Conservation (phyloP, 2,797 vertebrate genomes). For the Alosa sapidissima region DNA sequence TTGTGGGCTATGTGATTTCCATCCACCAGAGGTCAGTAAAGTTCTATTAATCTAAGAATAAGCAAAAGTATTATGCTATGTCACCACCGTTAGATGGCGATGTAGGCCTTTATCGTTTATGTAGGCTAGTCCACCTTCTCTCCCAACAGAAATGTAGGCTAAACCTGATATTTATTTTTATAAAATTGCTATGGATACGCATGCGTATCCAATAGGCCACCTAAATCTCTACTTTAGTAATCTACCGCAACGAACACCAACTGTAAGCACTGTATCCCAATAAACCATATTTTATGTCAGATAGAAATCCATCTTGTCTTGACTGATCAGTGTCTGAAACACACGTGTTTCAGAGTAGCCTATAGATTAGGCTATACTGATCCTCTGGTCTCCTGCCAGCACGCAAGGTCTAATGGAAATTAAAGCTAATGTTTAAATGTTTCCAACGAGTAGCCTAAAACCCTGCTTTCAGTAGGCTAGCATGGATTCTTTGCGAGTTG, state of each 20-base stretch:
- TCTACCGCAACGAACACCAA: background rate
- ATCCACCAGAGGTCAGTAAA: slow-evolving; percentile 55
- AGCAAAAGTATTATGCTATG: background rate
- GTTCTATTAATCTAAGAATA: slow-evolving; percentile 15
- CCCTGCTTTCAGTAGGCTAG: background rate
- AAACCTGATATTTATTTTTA: background rate
- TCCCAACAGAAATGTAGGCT: background rate
- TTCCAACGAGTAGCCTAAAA: background rate
- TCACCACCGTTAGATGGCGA: slow-evolving; percentile 50
- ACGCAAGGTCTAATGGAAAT: slow-evolving; percentile 1
- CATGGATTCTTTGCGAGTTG: slow-evolving; percentile 52
- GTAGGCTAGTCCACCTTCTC: background rate
- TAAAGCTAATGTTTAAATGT: slow-evolving; percentile 11
- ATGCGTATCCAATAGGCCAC: background rate
- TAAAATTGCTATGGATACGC: background rate
- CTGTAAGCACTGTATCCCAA: slow-evolving; percentile 11
- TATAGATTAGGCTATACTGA: background rate
- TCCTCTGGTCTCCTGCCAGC: background rate
- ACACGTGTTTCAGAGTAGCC: background rate
- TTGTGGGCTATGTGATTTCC: background rate
- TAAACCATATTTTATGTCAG: background rate
- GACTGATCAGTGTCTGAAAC: slow-evolving; percentile 12
- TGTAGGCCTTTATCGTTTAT: background rate
- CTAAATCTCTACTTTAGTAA: background rate
- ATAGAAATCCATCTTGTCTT: slow-evolving; percentile 7